Evolutionary conservation across 2,888 invertebrate species (phyloP), one percentile per base, ranked within the genome.

Genomic region (Amphipoea lucens): DNA sequence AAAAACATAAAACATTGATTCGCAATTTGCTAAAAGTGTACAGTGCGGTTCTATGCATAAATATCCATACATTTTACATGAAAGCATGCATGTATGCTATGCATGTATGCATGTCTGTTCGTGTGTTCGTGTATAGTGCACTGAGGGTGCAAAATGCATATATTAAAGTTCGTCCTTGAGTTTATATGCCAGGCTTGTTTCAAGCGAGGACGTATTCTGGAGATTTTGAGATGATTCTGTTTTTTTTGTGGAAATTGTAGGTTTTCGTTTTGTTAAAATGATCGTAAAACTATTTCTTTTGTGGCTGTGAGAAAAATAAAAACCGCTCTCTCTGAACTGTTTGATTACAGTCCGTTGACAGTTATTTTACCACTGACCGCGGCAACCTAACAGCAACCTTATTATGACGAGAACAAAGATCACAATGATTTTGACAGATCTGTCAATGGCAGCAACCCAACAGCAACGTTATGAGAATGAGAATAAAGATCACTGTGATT

Each of bases 91-190:
- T 79, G 67, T 70, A 67, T 71, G 54, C 76, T 36, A 73, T 79
- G 36, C 60, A 60, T 79, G 67, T 70, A 67, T 71, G 54, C 76
- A 65, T 79, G 76, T 82, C 23, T 62, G 70, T n/a, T 76, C 57
- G 40, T 68, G 23, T 67, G 78, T 60, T 42, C 62, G 71, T 79
- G 72, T 73, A 62, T 57, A 80, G 81, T 84, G 85, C 84, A 86
- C 82, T 79, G 79, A 66, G 85, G 89, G 86, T 87, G 88, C 90
- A 90, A 90, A 90, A 90, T 91, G 93, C 92, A 93, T 92, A 93
- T 91, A 93, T 93, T 93, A 93, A 90, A 89, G 80, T 83, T 87
- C 77, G 83, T 85, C 79, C 85, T 83, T 79, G 79, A 90, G 90
- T 91, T 91, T 88, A 90, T 91, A 92, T 92, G 90, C 92, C 51